Conservation (phyloP, 92 coral and sea anemone genomes). For the Zoanthus gigantus region DNA sequence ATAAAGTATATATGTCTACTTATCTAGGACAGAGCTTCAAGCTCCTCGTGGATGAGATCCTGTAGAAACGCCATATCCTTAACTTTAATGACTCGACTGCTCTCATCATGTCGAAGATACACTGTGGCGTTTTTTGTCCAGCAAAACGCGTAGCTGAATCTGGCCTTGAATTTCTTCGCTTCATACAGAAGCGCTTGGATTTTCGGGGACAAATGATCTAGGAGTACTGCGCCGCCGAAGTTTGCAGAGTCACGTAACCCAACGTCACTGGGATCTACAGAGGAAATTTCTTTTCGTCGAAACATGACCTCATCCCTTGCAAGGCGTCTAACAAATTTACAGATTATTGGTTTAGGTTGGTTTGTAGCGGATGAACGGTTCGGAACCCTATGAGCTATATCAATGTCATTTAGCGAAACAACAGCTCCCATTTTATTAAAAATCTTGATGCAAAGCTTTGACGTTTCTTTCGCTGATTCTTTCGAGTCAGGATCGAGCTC, state of each 20-base stretch:
- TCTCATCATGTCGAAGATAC: no score
- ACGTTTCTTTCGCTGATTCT: conserved; percentile 42
- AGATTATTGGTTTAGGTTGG: conserved; percentile 44
- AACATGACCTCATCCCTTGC: conserved; percentile 32
- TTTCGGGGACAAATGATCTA: conserved; percentile 35
- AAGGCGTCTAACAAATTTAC: conserved; percentile 37
- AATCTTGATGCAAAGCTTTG: conserved; percentile 25
- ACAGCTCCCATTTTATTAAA: conserved; percentile 49
- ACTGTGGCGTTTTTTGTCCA: conserved; percentile 2
- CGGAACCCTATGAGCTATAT: conserved; percentile 47
- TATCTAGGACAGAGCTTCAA: no score
- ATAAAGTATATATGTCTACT: no score
- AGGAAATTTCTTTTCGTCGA: conserved; percentile 18
- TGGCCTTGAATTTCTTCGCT: conserved; percentile 46
- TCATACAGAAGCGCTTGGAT: conserved; percentile 38
- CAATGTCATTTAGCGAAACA: conserved; percentile 34
- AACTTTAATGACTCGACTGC: no score
- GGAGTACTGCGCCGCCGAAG: conserved; percentile 24
- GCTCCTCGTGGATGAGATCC: no score
- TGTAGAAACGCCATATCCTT: no score
- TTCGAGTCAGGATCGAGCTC: conserved; percentile 12
- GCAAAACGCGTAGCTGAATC: conserved; percentile 32
- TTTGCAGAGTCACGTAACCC: conserved; percentile 10
- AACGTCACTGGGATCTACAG: conserved; percentile 12
- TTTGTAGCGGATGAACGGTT: not conserved